phyloP scores from a whole-genome alignment of 2,113 vertebrate species.

The Platycercus adscitus region DNA sequence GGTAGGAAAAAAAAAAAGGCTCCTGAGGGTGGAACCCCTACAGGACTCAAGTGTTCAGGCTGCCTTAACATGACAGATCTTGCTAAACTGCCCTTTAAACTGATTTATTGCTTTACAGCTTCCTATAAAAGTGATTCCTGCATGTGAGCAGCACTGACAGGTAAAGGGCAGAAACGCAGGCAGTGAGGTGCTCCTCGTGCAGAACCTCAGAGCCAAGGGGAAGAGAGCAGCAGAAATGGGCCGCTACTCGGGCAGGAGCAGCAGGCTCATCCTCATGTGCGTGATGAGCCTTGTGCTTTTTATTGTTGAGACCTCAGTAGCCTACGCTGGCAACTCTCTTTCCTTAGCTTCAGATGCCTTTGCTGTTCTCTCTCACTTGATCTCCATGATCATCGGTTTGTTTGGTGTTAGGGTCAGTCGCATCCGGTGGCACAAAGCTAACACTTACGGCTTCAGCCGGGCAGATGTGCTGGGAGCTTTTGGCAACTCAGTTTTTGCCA shows the following conservation, averaged over 20 bases:
- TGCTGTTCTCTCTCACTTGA: constrained; percentile 74
- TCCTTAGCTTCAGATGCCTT: constrained; percentile 79
- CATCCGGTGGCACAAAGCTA: constrained; percentile 59
- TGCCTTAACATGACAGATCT: constrained; percentile 43
- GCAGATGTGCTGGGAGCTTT: constrained; percentile 80
- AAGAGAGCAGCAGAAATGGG: constrained; percentile 61
- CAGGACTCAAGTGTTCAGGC: background rate
- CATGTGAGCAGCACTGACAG: constrained; percentile 23
- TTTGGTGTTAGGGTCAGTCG: constrained; percentile 38
- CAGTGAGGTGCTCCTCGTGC: background rate
- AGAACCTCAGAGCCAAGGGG: background rate
- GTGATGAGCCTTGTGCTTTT: constrained; percentile 63
- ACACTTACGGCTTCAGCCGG: constrained; percentile 73
- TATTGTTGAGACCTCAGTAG: constrained; percentile 54
- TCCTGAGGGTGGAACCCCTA: background rate
- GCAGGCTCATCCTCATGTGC: constrained; percentile 73
- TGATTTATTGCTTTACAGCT: constrained; percentile 78
- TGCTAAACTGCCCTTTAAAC: constrained; percentile 76
- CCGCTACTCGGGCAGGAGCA: constrained; percentile 71
- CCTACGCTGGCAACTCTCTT: constrained; percentile 76
- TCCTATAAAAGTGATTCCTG: constrained; percentile 73
- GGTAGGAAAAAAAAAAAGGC: background rate
- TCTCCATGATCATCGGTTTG: constrained; percentile 79
- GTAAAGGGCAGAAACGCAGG: constrained; percentile 6
- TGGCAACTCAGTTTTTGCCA: constrained; percentile 77